Conservation (phyloP, 2,797 vertebrate species). For the Tiaroga cobitis region DNA sequence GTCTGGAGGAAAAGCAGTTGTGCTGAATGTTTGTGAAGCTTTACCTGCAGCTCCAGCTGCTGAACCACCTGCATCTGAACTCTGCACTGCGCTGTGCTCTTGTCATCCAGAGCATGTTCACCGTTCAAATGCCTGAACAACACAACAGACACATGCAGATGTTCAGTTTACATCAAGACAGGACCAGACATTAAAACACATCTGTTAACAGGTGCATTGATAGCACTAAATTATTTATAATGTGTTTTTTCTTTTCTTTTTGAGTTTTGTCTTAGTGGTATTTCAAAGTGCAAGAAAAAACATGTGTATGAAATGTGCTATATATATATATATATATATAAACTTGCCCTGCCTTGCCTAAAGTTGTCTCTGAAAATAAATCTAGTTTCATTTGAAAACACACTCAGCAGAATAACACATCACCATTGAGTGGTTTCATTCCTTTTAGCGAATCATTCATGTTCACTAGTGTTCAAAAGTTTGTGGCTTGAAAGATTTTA, state of each 20-base stretch:
- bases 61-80: constrained; percentile 99
- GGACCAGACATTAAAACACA: not conserved
- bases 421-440: not conserved
- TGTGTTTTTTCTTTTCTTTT: not conserved
- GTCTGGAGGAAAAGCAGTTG: not conserved
- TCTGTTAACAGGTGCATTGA: not conserved
- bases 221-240: not conserved
- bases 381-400: not conserved
- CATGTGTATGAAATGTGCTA: not conserved
- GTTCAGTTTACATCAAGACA: not conserved
- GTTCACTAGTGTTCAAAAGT: not conserved
- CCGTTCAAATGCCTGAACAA: constrained; percentile 95
- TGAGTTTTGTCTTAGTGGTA: not conserved
- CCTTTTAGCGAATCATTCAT: not conserved
- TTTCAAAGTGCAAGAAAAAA: too few relatives aligned
- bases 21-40: not conserved
- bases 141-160: constrained; percentile 25
- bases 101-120: constrained; percentile 97
- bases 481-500: too few relatives aligned
- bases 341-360: not conserved
- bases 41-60: constrained; percentile 98
- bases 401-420: not conserved
- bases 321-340: not conserved
- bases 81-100: constrained; percentile 98
- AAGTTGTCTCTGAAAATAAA: not conserved